A percentile compares a stretch with the other conserved stretches of the same genome.
Conservation (phyloP, 53 echinoderm and acorn worm genomes). For the Apostichopus leukothele region DNA sequence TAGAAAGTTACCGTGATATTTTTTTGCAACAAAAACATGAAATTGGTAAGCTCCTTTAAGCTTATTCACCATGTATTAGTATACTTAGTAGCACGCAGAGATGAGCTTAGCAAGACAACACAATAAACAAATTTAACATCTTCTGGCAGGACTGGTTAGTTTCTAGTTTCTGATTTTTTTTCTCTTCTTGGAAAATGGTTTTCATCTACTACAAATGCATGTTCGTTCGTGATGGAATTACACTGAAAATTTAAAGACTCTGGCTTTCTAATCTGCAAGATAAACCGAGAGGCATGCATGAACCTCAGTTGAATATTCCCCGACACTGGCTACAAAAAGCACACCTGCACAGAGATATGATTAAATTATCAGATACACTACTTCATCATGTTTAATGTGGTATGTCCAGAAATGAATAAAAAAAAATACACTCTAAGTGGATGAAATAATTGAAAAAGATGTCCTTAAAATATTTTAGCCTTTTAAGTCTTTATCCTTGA, state of each 20-base stretch:
- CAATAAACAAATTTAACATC: neutral
- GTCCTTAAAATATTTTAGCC: neutral
- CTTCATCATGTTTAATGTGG: neutral
- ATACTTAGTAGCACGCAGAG: neutral
- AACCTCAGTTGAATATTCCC: no score
- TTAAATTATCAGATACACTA: no score
- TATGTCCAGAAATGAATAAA: neutral
- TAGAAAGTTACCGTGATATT: no score
- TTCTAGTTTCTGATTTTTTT: neutral
- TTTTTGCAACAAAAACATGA: no score
- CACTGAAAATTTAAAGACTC: neutral
- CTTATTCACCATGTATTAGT: no score
- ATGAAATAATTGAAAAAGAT: neutral
- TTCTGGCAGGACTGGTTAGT: slow-evolving; percentile 22
- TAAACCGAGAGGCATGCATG: no score
- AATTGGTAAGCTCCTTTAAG: no score
- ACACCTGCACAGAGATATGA: no score
- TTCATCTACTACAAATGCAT: neutral
- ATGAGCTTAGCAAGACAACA: slow-evolving; percentile 7
- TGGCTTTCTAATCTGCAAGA: no score
- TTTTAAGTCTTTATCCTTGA: neutral
- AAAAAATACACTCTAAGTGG: neutral
- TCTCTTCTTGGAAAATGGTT: neutral
- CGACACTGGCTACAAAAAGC: no score
- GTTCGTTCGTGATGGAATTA: neutral